Conservation (phyloP, 2,113 vertebrate genomes). For the Ochotona curzoniae region DNA sequence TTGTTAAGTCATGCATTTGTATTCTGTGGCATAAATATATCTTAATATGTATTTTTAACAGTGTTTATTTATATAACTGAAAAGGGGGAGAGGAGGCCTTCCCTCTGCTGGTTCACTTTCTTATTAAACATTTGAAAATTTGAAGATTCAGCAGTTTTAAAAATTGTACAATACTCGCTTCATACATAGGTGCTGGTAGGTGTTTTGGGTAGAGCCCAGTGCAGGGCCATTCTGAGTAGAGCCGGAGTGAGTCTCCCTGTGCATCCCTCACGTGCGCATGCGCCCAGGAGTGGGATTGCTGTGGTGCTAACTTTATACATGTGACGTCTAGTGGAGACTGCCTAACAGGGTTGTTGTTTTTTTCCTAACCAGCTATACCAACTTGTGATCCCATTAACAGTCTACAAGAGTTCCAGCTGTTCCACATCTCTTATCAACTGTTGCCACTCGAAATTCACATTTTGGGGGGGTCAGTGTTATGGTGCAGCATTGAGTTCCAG, state of each 20-base stretch:
- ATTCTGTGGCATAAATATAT: background rate
- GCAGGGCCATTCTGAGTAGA: background rate
- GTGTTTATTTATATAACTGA: no score
- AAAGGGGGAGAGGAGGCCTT: no score
- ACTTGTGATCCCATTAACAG: background rate
- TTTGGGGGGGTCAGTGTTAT: no score
- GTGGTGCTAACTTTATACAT: no score
- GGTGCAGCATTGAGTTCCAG: no score
- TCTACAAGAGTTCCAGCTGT: background rate
- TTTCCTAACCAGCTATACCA: background rate
- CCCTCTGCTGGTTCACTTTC: no score
- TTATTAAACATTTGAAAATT: no score
- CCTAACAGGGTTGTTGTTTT: background rate
- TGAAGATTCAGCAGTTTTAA: no score
- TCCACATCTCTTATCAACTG: background rate
- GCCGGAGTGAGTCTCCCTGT: background rate
- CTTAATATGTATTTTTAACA: background rate
- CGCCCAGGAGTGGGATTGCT: background rate
- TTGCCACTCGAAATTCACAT: background rate
- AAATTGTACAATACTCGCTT: no score
- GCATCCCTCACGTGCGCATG: background rate
- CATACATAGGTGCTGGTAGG: background rate
- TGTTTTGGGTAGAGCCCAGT: background rate
- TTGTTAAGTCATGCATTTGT: no score
- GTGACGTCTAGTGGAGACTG: background rate